Evolutionary conservation across 1,140 invertebrate species (phyloP).

Genomic region (Drosophila bifasciata): DNA sequence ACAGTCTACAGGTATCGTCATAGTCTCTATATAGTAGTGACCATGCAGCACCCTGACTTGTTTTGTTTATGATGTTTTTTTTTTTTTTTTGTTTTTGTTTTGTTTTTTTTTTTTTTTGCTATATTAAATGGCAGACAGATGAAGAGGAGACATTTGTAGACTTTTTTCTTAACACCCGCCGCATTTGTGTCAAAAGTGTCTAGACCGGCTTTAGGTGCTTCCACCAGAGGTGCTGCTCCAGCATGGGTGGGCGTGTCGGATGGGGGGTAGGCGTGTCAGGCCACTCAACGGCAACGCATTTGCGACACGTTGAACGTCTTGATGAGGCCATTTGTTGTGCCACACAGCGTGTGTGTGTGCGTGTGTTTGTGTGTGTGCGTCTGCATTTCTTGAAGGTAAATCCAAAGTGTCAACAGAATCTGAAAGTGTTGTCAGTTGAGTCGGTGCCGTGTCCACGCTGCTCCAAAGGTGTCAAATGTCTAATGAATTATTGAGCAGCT

Average conservation of each 20-base stretch:
- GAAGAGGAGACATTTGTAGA: conserved; percentile 50
- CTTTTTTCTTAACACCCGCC: conserved; percentile 60
- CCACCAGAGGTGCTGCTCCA: conserved; percentile 37
- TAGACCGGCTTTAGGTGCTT: conserved; percentile 63
- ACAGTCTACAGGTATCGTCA: too few species aligned
- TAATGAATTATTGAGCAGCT: conserved; percentile 52
- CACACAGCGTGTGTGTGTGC: conserved; percentile 15
- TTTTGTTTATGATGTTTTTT: conserved; percentile 36
- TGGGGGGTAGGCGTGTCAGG: conserved; percentile 35
- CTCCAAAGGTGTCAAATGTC: conserved; percentile 39
- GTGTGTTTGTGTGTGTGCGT: conserved; percentile 10
- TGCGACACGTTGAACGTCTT: conserved; percentile 66
- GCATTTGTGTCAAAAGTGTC: conserved; percentile 81
- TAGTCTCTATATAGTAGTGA: too few species aligned
- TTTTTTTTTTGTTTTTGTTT: conserved; percentile 17
- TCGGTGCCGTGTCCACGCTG: conserved; percentile 9
- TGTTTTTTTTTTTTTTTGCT: conserved; percentile 29
- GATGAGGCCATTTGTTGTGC: conserved; percentile 64
- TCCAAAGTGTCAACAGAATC: conserved; percentile 45
- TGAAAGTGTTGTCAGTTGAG: conserved; percentile 35
- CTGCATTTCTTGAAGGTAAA: conserved; percentile 14
- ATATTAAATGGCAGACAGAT: conserved; percentile 69
- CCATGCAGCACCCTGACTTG: too few species aligned
- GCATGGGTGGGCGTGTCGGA: conserved; percentile 9
- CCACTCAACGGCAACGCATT: conserved; percentile 62